A percentile compares a stretch with the other conserved stretches of the same genome.
phyloP scores from a whole-genome alignment of 2,113 vertebrate genomes.

The Penelope pileata region DNA sequence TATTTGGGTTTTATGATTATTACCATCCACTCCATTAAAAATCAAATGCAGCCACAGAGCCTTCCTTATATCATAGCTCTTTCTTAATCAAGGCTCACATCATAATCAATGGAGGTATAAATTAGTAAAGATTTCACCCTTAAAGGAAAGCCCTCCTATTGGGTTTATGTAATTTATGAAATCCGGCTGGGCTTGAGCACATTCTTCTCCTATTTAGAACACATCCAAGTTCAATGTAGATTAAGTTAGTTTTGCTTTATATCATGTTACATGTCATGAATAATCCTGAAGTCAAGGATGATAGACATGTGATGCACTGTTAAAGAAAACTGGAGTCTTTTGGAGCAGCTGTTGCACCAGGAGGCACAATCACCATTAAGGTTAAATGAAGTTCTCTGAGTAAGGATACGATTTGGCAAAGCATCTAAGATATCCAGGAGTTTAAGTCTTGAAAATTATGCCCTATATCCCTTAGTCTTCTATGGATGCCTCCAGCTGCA shows the following conservation, averaged over 20 bases:
- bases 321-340: neutral
- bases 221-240: neutral
- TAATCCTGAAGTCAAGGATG: conserved; percentile 5
- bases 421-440: neutral
- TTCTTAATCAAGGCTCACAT: neutral
- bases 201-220: neutral
- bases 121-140: neutral
- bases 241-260: conserved; percentile 25
- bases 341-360: neutral
- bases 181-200: neutral
- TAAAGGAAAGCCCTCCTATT: neutral
- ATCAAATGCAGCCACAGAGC: neutral
- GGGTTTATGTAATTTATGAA: neutral
- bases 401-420: neutral
- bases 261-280: neutral
- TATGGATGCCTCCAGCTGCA: neutral
- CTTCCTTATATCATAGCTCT: neutral
- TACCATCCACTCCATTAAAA: neutral
- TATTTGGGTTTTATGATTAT: neutral
- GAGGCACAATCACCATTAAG: neutral
- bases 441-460: conserved; percentile 7
- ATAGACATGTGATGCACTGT: neutral
- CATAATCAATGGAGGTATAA: neutral
- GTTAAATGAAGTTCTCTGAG: neutral
- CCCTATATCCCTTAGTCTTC: neutral